Percentiles rank a stretch among this genome's conserved stretches.
Conservation (phyloP, 2,113 vertebrate genomes). For the Pan paniscus region DNA sequence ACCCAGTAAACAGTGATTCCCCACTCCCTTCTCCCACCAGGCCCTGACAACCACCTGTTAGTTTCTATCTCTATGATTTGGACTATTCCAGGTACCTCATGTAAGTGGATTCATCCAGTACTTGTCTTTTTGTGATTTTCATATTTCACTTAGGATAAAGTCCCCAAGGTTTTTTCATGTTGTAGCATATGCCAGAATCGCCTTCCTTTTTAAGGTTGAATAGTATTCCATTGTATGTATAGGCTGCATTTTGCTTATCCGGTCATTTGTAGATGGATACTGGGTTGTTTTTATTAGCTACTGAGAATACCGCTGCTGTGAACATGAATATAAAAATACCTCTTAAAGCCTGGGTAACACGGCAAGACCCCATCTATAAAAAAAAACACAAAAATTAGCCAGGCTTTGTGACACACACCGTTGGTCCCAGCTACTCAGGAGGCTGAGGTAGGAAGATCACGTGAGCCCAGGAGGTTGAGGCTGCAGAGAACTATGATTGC, state of each 20-base stretch:
- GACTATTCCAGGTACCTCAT: neutral
- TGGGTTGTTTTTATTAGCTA: neutral
- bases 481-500: too few species aligned
- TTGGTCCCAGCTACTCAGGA: too few species aligned
- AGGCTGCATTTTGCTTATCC: neutral
- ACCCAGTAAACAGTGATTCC: neutral
- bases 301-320: neutral
- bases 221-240: neutral
- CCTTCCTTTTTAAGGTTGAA: neutral
- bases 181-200: neutral
- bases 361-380: too few species aligned
- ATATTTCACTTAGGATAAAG: neutral
- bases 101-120: neutral
- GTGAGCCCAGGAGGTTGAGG: too few species aligned
- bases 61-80: neutral
- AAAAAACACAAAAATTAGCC: too few species aligned
- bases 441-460: too few species aligned
- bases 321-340: neutral
- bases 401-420: too few species aligned
- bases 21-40: neutral
- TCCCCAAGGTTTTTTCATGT: neutral
- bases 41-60: neutral
- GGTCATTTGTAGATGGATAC: neutral
- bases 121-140: neutral
- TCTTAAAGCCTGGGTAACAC: neutral